These are phyloP conservation scores for Idaea dimidiata DNA, from an alignment of 2,888 invertebrate species.

Conservation along the genomic window DNA sequence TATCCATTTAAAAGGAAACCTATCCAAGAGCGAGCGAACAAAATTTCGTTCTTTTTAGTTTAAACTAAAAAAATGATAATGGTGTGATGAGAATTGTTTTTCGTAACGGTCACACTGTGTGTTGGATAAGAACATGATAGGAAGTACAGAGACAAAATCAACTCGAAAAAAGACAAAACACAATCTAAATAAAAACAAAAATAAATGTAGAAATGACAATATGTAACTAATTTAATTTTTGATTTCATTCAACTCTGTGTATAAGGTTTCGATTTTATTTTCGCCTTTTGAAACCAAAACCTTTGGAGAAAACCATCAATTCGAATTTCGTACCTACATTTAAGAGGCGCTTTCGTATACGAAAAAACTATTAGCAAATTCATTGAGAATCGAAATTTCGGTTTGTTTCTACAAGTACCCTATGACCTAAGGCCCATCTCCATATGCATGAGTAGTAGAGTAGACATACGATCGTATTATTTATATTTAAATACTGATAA, in stretches of 20 bases:
- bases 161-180: too few species aligned
- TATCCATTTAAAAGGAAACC: constrained; percentile 26
- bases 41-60: neutral
- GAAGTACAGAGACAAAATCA: too few species aligned
- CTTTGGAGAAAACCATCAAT: neutral
- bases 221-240: too few species aligned
- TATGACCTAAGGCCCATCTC: constrained; percentile 72
- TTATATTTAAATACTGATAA: constrained; percentile 41
- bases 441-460: constrained; percentile 75
- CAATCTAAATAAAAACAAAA: neutral
- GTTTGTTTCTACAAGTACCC: constrained; percentile 33
- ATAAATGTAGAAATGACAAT: neutral
- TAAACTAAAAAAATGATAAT: neutral
- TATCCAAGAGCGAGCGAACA: neutral
- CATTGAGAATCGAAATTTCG: too few species aligned
- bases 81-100: too few species aligned
- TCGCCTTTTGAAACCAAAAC: neutral
- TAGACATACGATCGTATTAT: constrained; percentile 52
- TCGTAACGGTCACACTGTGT: too few species aligned
- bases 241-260: too few species aligned
- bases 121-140: too few species aligned
- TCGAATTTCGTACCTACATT: neutral
- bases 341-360: neutral
- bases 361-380: neutral
- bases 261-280: neutral